Percentiles rank a stretch among this genome's conserved stretches.
These are phyloP conservation scores for Carcinoscorpius rotundicauda DNA, from an alignment of 1,140 invertebrate genomes.

Conservation along the genomic window DNA sequence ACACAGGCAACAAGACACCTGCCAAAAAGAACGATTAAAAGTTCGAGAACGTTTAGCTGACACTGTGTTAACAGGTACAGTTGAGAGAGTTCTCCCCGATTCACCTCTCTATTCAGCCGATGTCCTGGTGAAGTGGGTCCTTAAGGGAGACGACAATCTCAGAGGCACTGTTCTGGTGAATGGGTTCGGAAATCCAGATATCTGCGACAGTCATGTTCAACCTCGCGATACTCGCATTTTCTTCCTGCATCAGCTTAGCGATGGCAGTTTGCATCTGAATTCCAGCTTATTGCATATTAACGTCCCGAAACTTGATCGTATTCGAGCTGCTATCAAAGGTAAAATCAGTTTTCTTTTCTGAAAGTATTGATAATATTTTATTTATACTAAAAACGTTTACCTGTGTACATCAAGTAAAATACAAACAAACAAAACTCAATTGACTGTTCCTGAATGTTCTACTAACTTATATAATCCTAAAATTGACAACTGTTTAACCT, in stretches of 20 bases:
- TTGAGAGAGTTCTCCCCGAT: conserved; percentile 9
- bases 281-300: conserved; percentile 18
- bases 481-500: too few relatives aligned
- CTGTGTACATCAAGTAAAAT: too few relatives aligned
- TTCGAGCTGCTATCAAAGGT: conserved; percentile 20
- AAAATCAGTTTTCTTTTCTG: neutral
- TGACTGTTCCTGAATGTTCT: too few relatives aligned
- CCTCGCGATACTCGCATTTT: conserved; percentile 21
- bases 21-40: conserved; percentile 15
- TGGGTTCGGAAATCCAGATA: conserved; percentile 18
- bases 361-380: neutral
- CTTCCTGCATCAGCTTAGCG: conserved; percentile 16
- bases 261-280: conserved; percentile 20
- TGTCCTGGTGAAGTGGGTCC: conserved; percentile 19
- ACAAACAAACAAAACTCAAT: too few relatives aligned
- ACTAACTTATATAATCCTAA: too few relatives aligned
- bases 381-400: neutral
- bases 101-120: conserved; percentile 11
- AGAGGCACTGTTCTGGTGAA: conserved; percentile 16
- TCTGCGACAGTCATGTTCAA: conserved; percentile 15
- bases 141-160: conserved; percentile 13
- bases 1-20: conserved; percentile 6
- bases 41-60: conserved; percentile 12
- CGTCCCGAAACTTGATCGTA: conserved; percentile 18
- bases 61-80: conserved; percentile 15